Evolutionary conservation across 2,888 invertebrate genomes (phyloP).

Genomic region (Eueremaeus valkanovi): DNA sequence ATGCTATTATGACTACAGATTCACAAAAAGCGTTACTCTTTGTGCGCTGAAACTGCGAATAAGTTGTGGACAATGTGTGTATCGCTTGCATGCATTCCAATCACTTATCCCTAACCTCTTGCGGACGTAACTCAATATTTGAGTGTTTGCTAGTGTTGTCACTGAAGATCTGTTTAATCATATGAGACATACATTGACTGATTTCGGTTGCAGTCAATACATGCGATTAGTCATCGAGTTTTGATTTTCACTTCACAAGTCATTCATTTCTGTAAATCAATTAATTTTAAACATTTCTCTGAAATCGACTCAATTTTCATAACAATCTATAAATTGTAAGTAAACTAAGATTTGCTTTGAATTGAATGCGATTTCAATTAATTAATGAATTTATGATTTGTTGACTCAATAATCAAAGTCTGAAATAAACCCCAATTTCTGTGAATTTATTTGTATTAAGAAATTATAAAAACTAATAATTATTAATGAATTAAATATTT

Average conservation of each 20-base stretch:
- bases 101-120: too few species aligned
- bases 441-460: neutral
- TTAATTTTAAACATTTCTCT: neutral
- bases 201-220: neutral
- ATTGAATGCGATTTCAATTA: too few species aligned
- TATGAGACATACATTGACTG: neutral
- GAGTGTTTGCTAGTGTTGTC: neutral
- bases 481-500: too few species aligned
- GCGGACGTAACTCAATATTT: too few species aligned
- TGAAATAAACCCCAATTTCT: neutral
- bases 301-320: neutral
- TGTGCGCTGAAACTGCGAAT: too few species aligned
- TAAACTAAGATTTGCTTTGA: too few species aligned
- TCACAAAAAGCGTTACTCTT: too few species aligned
- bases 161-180: neutral
- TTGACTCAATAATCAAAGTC: neutral
- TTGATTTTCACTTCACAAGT: neutral
- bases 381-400: neutral
- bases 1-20: too few species aligned
- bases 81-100: too few species aligned
- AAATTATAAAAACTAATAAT: neutral
- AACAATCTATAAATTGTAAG: neutral
- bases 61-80: too few species aligned
- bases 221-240: slow-evolving; percentile 4
- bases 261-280: neutral